A percentile compares a stretch with the other conserved stretches of the same genome.
These are phyloP conservation scores for Cosmopolites sordidus DNA, from an alignment of 2,888 invertebrate genomes.

Conservation along the genomic window DNA sequence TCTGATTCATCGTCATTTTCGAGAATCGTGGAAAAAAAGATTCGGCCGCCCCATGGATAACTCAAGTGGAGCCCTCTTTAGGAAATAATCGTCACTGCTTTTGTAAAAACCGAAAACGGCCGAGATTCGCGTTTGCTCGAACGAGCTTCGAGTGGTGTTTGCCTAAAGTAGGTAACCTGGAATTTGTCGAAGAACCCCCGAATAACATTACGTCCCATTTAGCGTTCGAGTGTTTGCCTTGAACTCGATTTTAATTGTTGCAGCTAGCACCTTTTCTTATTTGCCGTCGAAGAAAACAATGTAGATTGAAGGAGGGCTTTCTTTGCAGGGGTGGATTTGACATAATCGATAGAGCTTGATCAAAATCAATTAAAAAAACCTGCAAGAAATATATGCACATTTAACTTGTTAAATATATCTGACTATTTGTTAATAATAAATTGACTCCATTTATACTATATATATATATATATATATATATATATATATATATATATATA, in stretches of 20 bases:
- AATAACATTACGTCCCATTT: conserved; percentile 37
- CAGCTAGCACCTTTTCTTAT: conserved; percentile 24
- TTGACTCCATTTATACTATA: too few relatives aligned
- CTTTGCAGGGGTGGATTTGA: conserved; percentile 6
- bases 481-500: too few relatives aligned
- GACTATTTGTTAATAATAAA: too few relatives aligned
- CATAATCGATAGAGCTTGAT: too few relatives aligned
- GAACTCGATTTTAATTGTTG: conserved; percentile 39
- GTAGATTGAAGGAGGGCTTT: not conserved
- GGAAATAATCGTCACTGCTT: too few relatives aligned
- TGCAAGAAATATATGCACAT: too few relatives aligned
- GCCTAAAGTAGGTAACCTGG: conserved; percentile 39
- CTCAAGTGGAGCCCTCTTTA: too few relatives aligned
- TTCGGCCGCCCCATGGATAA: too few relatives aligned
- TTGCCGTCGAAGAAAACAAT: conserved; percentile 11
- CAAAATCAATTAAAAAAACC: not conserved
- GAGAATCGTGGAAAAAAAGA: too few relatives aligned
- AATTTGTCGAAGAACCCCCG: conserved; percentile 36
- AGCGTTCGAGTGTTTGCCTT: conserved; percentile 39
- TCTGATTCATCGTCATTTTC: too few relatives aligned
- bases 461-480: too few relatives aligned
- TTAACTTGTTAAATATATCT: too few relatives aligned
- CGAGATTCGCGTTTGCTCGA: conserved; percentile 18
- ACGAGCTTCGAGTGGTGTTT: conserved; percentile 31
- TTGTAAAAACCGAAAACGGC: conserved; percentile 5